Conservation (phyloP, 2,113 vertebrate genomes). For the Rhinolophus ferrumequinum region DNA sequence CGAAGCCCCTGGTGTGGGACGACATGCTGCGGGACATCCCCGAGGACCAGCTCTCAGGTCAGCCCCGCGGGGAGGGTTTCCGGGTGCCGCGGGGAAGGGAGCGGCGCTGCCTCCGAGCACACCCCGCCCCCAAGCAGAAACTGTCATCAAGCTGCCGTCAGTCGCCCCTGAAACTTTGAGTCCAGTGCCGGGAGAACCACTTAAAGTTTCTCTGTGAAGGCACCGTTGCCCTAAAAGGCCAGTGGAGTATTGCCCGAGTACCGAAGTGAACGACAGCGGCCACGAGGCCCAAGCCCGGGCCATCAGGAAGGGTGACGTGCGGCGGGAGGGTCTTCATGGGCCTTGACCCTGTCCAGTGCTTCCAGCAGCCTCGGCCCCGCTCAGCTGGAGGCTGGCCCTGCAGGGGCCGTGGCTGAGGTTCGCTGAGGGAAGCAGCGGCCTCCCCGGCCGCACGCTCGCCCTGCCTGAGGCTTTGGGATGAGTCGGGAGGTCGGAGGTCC, state of each 20-base stretch:
- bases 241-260: too few species aligned
- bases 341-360: background rate
- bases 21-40: conserved; percentile 94
- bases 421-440: background rate
- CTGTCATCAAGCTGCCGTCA: too few species aligned
- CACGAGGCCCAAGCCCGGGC: background rate
- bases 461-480: background rate
- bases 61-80: background rate
- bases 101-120: too few species aligned
- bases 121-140: too few species aligned
- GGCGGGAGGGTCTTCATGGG: too few species aligned
- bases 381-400: background rate
- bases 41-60: conserved; percentile 90
- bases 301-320: rapidly evolving
- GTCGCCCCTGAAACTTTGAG: too few species aligned
- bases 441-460: too few species aligned
- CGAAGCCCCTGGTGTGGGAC: conserved; percentile 94
- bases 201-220: too few species aligned
- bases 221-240: too few species aligned
- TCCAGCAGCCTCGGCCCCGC: background rate
- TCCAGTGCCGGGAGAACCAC: too few species aligned
- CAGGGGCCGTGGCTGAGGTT: background rate
- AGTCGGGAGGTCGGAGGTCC: background rate
- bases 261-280: too few species aligned
- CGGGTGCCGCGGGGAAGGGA: background rate